These are phyloP conservation scores for Diabrotica balteata DNA, from an alignment of 2,888 invertebrate species.

Conservation along the genomic window DNA sequence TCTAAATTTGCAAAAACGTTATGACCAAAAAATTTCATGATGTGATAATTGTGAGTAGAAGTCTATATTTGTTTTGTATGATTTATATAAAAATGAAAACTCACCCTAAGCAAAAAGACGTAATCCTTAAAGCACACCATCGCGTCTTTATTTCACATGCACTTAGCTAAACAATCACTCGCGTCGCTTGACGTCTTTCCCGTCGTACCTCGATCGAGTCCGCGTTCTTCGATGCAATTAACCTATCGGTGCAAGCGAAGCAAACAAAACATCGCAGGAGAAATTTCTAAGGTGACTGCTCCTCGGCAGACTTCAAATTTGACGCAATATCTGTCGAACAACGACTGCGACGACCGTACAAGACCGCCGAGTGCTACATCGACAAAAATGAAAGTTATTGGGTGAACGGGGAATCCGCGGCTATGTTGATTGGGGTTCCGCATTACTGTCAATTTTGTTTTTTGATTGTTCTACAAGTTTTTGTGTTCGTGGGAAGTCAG, in stretches of 20 bases:
- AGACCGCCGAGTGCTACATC: neutral
- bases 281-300: constrained; percentile 17
- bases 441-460: neutral
- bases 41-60: too few relatives aligned
- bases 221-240: neutral
- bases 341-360: too few relatives aligned
- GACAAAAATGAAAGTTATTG: neutral
- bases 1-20: too few relatives aligned
- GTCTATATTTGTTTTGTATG: too few relatives aligned
- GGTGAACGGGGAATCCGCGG: neutral
- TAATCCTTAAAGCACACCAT: constrained; percentile 25
- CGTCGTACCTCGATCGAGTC: constrained; percentile 1
- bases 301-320: constrained; percentile 1
- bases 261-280: constrained; percentile 10
- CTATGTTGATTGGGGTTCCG: neutral
- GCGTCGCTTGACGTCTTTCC: constrained; percentile 1
- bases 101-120: constrained; percentile 19
- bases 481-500: too few relatives aligned
- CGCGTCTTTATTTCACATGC: constrained; percentile 10
- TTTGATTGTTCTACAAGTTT: neutral
- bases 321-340: constrained; percentile 2
- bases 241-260: constrained; percentile 2
- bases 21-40: too few relatives aligned
- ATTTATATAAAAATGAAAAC: neutral
- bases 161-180: neutral